Evolutionary conservation across 2,888 invertebrate species (phyloP).

Genomic region (Phragmatobia fuliginosa): DNA sequence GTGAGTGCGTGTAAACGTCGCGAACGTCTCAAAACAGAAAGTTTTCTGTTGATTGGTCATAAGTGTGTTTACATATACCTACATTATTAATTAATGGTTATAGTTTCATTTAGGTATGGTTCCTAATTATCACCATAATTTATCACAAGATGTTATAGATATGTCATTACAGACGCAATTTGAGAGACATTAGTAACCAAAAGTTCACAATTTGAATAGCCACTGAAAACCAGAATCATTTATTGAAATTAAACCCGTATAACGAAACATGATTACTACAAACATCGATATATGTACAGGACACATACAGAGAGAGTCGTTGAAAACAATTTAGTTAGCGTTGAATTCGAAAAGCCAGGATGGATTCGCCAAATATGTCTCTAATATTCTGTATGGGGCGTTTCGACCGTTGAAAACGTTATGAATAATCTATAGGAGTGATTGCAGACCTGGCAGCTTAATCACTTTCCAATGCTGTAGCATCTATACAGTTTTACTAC

Average conservation of each 20-base stretch:
- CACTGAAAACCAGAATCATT: constrained; percentile 57
- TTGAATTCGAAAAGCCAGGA: constrained; percentile 76
- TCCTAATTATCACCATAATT: not conserved
- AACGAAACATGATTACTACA: constrained; percentile 29
- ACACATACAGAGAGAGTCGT: constrained; percentile 52
- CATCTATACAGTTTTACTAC: constrained; percentile 45
- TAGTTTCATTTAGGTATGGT: not conserved
- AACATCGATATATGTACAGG: constrained; percentile 39
- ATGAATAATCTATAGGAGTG: constrained; percentile 80
- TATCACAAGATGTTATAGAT: not conserved
- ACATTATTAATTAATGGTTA: not conserved
- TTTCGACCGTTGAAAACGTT: constrained; percentile 77
- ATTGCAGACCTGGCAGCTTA: constrained; percentile 65
- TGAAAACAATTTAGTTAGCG: constrained; percentile 81
- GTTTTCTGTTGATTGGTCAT: not conserved
- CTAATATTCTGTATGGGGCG: constrained; percentile 84
- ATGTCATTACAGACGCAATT: constrained; percentile 7
- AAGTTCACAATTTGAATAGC: constrained; percentile 58
- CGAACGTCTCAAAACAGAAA: too few relatives aligned
- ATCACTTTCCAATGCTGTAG: constrained; percentile 66
- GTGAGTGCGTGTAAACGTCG: too few relatives aligned
- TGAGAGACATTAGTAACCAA: constrained; percentile 35
- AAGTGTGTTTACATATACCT: not conserved
- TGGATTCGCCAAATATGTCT: constrained; percentile 70
- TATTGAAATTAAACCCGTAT: constrained; percentile 48